These are phyloP conservation scores for Arctocebus calabarensis DNA, from an alignment of 2,797 vertebrate species.

Conservation along the genomic window DNA sequence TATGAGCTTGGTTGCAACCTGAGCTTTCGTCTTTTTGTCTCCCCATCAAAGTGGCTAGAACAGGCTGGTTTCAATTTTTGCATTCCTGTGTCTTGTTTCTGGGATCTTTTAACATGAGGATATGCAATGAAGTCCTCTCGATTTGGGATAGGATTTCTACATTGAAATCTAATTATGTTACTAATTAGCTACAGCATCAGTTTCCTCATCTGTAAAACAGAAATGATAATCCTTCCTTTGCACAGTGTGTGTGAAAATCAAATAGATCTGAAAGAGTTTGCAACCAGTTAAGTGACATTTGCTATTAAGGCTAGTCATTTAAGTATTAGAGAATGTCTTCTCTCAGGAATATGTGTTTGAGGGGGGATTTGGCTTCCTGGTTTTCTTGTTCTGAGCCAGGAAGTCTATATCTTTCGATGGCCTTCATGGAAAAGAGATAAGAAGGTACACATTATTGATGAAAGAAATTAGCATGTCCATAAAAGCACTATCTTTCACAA, in stretches of 20 bases:
- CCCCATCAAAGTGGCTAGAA: neutral
- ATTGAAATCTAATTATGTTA: neutral
- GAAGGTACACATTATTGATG: neutral
- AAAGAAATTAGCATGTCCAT: neutral
- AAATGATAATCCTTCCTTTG: neutral
- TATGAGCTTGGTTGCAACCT: neutral
- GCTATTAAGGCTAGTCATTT: neutral
- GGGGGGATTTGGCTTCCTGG: neutral
- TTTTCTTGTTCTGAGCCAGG: neutral
- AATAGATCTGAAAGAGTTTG: neutral
- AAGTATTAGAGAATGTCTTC: neutral
- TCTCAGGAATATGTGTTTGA: neutral
- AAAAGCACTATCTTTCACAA: neutral
- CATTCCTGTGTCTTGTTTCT: neutral
- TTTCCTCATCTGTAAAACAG: neutral
- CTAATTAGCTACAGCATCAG: neutral
- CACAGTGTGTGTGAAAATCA: neutral
- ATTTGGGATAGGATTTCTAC: neutral
- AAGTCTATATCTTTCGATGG: neutral
- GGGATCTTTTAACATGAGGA: neutral
- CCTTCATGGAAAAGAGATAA: neutral
- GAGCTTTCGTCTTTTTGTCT: neutral
- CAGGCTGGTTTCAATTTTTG: neutral
- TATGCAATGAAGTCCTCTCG: neutral
- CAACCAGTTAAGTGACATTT: neutral